Evolutionary conservation across 2,888 invertebrate species (phyloP), one percentile per base, ranked within the genome.

Genomic region (Cheiracanthium punctorium): DNA sequence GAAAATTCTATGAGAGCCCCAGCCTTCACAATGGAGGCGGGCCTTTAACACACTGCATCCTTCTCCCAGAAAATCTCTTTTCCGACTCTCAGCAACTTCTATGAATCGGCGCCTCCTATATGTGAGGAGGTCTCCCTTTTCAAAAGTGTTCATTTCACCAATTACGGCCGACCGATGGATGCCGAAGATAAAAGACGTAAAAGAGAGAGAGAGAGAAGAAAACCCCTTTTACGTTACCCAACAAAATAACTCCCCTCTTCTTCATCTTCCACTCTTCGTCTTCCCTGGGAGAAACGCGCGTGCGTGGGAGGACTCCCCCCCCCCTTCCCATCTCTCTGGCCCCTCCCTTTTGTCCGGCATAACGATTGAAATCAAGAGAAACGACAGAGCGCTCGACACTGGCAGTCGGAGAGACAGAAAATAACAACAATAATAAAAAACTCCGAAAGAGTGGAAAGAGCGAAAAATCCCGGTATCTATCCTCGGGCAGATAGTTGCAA

Each of bases 111-210:
- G 67, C 73, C 80, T 58, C 64, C 64, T 48, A 72, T 72, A 43
- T 17, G 58, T 24, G 58, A 58, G 74, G 41, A 74, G 72, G 74
- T 43, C 65, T 58, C 58, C 58, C 86, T 85, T 85, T 80, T 74
- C 69, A 85, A 80, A 77, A 77, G 79, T 70, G 82, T 79, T 87
- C 87, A 87, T 87, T 87, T 87, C 75, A 67, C 76, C 87, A 87
- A 87, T 87, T 87, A 87, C 87, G 52, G 70, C 41, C 71, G 71
- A 33, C 79, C 75, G 87, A 75, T 75, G 74, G 87, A 71, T 77
- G 64, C 48, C 37, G 43, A 14, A 58, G 80, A 82, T 87, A 79
- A 71, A 71, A 67, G 48, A 41, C 24, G 24, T 12, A 28, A 37
- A 17, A 69, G 71, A 32, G 73, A 74, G 80, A 79, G 86, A 76